These are phyloP conservation scores for Macrostomum lignano DNA, from an alignment of 1,140 invertebrate species.

Conservation along the genomic window DNA sequence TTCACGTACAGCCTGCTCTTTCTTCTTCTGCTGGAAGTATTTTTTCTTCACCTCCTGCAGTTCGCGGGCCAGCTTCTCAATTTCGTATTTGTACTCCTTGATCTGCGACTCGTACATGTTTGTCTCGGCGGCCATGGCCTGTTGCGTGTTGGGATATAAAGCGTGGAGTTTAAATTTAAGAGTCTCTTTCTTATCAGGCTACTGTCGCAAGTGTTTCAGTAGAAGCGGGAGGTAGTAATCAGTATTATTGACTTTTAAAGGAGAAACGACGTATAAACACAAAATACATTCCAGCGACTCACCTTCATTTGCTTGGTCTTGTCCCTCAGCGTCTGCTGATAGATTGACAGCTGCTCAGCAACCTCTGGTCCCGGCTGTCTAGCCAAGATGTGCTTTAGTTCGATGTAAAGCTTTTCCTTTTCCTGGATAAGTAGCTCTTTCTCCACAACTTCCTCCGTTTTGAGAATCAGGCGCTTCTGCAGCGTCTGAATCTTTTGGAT, in stretches of 20 bases:
- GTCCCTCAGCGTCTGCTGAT: slow-evolving; percentile 27
- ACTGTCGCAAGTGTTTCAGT: too few species aligned
- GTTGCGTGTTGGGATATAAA: slow-evolving; percentile 8
- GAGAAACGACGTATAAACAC: too few species aligned
- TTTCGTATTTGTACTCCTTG: slow-evolving; percentile 33
- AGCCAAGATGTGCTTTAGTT: slow-evolving; percentile 33
- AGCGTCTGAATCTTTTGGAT: slow-evolving; percentile 39
- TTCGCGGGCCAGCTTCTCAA: slow-evolving; percentile 33
- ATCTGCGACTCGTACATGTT: slow-evolving; percentile 36
- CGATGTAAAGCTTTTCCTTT: slow-evolving; percentile 34
- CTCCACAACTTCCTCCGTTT: slow-evolving; percentile 33
- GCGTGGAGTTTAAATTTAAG: slow-evolving; percentile 8
- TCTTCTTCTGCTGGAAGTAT: slow-evolving; percentile 32
- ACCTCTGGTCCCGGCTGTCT: slow-evolving; percentile 33
- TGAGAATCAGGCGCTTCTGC: slow-evolving; percentile 37
- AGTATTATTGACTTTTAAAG: too few species aligned
- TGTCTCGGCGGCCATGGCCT: slow-evolving; percentile 35
- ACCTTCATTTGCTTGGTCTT: slow-evolving; percentile 30
- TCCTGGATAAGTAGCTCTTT: slow-evolving; percentile 35
- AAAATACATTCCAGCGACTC: too few species aligned
- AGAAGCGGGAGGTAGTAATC: too few species aligned
- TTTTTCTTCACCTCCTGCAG: slow-evolving; percentile 34
- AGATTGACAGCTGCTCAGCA: slow-evolving; percentile 25
- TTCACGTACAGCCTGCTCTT: slow-evolving; percentile 20
- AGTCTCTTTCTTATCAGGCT: background rate